Conservation (phyloP, 2,797 vertebrate species). For the Syngnathus rostellatus region DNA sequence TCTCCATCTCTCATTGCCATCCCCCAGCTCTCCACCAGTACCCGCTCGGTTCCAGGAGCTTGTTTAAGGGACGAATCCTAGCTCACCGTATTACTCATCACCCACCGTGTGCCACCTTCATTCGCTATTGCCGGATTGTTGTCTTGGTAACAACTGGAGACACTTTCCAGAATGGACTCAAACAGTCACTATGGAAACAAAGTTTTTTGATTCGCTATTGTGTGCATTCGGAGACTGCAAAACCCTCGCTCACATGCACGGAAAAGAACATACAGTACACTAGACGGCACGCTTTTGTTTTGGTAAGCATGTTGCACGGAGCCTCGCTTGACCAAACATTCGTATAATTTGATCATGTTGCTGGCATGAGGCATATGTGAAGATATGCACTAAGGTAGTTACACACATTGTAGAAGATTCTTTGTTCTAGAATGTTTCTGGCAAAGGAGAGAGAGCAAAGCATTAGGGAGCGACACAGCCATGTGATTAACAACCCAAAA, state of each 20-base stretch:
- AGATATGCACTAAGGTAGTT: background rate
- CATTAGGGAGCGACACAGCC: too few relatives aligned
- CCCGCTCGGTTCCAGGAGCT: constrained; percentile 37
- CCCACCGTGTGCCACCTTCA: constrained; percentile 53
- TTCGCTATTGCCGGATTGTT: constrained; percentile 71
- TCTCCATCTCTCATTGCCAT: background rate
- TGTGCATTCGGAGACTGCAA: constrained; percentile 45
- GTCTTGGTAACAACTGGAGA: constrained; percentile 77
- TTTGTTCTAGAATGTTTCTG: background rate
- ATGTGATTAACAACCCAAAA: too few relatives aligned
- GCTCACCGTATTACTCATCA: constrained; percentile 51
- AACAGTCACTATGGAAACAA: constrained; percentile 80
- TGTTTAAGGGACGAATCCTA: constrained; percentile 58
- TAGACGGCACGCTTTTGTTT: constrained; percentile 6
- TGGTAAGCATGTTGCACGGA: constrained; percentile 7
- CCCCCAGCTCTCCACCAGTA: constrained; percentile 25
- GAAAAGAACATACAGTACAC: constrained; percentile 8
- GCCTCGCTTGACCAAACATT: background rate
- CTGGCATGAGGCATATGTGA: background rate
- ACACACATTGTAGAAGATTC: background rate
- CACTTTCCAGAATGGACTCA: constrained; percentile 76
- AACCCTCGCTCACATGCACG: constrained; percentile 20
- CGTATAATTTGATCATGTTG: constrained; percentile 7
- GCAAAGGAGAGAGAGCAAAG: background rate
- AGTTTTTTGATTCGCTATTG: constrained; percentile 77